These are phyloP conservation scores for Pipistrellus pygmaeus DNA, from an alignment of 2,797 vertebrate species.

Conservation along the genomic window DNA sequence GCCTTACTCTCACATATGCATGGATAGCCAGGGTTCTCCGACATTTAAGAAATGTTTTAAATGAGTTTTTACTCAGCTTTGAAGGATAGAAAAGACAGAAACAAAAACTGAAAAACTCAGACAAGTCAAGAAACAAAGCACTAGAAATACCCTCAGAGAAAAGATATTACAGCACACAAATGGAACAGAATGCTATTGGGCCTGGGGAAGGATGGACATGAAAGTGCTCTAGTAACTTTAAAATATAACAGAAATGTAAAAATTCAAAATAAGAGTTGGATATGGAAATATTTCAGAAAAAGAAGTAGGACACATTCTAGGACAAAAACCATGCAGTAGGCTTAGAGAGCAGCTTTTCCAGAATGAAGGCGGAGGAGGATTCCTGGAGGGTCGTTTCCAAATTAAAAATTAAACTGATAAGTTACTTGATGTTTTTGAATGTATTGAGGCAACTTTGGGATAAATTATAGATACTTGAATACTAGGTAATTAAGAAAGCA, in stretches of 20 bases:
- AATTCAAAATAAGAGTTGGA: constrained; percentile 25
- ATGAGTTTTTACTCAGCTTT: background rate
- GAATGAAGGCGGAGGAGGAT: background rate
- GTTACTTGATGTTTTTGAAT: background rate
- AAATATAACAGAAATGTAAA: constrained; percentile 19
- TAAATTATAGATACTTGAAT: constrained; percentile 25
- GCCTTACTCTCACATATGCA: background rate
- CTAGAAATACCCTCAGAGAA: constrained; percentile 38
- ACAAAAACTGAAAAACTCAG: background rate
- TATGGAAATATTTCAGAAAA: constrained; percentile 34
- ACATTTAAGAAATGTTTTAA: constrained; percentile 39
- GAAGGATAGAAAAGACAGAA: constrained; percentile 1
- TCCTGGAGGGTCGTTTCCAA: background rate
- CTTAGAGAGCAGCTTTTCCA: background rate
- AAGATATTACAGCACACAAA: background rate
- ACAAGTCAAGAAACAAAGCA: constrained; percentile 34
- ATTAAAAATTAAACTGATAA: constrained; percentile 11
- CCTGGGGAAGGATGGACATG: background rate
- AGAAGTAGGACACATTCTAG: background rate
- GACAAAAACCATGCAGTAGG: background rate
- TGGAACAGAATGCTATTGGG: constrained; percentile 6
- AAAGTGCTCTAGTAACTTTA: constrained; percentile 25
- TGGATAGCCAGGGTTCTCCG: background rate
- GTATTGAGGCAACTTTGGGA: background rate
- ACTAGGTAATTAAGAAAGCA: background rate